These are phyloP conservation scores for Petrosia ficiformis DNA, from an alignment of 37 sponge, comb jelly and placozoan genomes.

Conservation along the genomic window DNA sequence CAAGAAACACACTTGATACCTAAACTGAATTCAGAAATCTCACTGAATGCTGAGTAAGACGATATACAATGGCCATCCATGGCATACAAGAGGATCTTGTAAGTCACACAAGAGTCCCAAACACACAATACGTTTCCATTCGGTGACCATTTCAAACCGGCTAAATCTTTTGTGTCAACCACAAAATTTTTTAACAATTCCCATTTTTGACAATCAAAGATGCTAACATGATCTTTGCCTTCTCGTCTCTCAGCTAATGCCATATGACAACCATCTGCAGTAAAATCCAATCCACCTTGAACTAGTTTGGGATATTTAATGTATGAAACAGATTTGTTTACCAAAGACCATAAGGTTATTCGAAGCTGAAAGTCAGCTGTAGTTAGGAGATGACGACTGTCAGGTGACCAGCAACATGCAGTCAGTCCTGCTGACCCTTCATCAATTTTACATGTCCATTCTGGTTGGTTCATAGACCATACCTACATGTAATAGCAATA, in stretches of 20 bases:
- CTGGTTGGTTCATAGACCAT: slow-evolving; percentile 92
- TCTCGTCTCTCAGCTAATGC: slow-evolving; percentile 91
- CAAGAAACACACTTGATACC: slow-evolving; percentile 76
- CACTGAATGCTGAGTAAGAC: slow-evolving; percentile 42
- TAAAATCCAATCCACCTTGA: slow-evolving; percentile 71
- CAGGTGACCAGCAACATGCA: slow-evolving; percentile 83
- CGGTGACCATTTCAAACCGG: slow-evolving; percentile 81
- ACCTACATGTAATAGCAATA: too few relatives aligned
- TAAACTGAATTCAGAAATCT: slow-evolving; percentile 68
- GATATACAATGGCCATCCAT: slow-evolving; percentile 78
- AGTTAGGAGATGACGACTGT: slow-evolving; percentile 92
- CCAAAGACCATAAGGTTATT: slow-evolving; percentile 94
- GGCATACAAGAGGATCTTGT: slow-evolving; percentile 75
- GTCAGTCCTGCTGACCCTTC: slow-evolving; percentile 91
- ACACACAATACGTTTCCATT: slow-evolving; percentile 75
- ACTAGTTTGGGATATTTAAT: slow-evolving; percentile 92
- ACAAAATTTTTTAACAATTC: slow-evolving; percentile 73
- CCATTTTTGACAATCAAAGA: slow-evolving; percentile 86
- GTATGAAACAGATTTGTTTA: slow-evolving; percentile 85
- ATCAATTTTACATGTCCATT: slow-evolving; percentile 97
- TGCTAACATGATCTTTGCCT: slow-evolving; percentile 86
- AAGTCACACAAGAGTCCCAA: slow-evolving; percentile 75
- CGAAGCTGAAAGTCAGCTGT: slow-evolving; percentile 86
- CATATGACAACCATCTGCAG: slow-evolving; percentile 72
- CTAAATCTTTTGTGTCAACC: slow-evolving; percentile 84